Evolutionary conservation across 2,797 vertebrate species (phyloP), one percentile per base, ranked within the genome.

Genomic region (Myotis planiceps): DNA sequence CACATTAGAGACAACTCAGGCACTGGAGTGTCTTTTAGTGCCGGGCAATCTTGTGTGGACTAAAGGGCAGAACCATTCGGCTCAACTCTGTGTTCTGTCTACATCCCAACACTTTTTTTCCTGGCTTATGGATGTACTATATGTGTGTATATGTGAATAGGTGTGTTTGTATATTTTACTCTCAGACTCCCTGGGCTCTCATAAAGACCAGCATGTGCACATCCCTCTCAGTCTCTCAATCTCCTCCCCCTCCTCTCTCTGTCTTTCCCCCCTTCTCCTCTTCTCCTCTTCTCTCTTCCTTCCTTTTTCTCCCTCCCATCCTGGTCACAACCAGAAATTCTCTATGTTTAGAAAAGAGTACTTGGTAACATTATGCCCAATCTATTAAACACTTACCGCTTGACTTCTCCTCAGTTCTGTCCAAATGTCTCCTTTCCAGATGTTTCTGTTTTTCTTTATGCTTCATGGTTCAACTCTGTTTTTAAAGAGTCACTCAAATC

Each of bases 401-500:
- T 45, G 95, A 74, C 27, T 2, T 86, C 27, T 51, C 75, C 19
- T 1, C 49, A 75, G 15, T 1, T 49, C 55, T 9, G 10, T 1
- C 6, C 1, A 1, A 32, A 2, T 9, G 16, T 10, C 2, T 25
- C 0, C 0, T 71, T 72, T 81, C 60, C 29, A 78, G 32, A 34
- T 88, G 47, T 66, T 82, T 91, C 18, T n/a, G 65, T 34, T 86
- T 58, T 45, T n/a, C 19, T 71, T 87, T 90, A 8, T 4, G 1
- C 6, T 90, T 88, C 94, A 92, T 84, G 4, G 4, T 58, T 88
- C 14, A 87, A 23, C 25, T 49, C 55, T 84, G 10, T 71, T 60
- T 55, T 72, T 63, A 32, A 13, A 92, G 53, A 92, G n/a, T 12
- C 34, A 86, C 27, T 63, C 8, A 65, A 27, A 60, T 60, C 2